phyloP scores from a whole-genome alignment of 2,888 invertebrate species.

The Euplexia lucipara region DNA sequence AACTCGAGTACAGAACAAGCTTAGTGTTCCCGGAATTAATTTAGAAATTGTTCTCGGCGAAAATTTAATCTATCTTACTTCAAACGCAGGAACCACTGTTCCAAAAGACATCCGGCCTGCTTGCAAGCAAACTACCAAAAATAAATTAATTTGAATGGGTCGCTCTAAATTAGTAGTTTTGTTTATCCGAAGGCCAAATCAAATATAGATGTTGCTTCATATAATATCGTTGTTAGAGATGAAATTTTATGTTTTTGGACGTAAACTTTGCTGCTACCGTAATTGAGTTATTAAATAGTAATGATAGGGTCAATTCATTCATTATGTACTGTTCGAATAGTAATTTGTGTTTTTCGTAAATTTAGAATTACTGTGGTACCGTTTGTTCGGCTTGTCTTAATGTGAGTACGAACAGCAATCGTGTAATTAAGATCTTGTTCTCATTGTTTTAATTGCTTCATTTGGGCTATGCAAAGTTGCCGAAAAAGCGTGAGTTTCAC shows the following conservation, averaged over 20 bases:
- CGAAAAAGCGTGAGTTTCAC: constrained; percentile 31
- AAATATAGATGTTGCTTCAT: constrained; percentile 55
- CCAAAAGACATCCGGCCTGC: constrained; percentile 62
- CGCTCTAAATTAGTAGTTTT: constrained; percentile 60
- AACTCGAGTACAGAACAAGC: constrained; percentile 47
- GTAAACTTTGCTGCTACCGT: constrained; percentile 49
- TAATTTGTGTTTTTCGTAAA: constrained; percentile 54
- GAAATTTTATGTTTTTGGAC: constrained; percentile 54
- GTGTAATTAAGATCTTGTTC: constrained; percentile 46
- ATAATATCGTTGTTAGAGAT: constrained; percentile 43
- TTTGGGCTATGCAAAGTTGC: constrained; percentile 31
- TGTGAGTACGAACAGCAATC: constrained; percentile 31
- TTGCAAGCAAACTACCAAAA: constrained; percentile 60
- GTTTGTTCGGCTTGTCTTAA: constrained; percentile 40
- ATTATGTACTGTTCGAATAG: constrained; percentile 51
- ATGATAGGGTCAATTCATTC: constrained; percentile 61
- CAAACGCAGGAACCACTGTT: constrained; percentile 60
- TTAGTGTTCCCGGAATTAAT: constrained; percentile 64
- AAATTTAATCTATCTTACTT: constrained; percentile 67
- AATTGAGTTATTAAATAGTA: constrained; percentile 60
- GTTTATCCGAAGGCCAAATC: constrained; percentile 52
- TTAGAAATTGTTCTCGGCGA: constrained; percentile 63
- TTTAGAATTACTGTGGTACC: constrained; percentile 40
- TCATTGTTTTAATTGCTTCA: constrained; percentile 40
- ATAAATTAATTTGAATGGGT: constrained; percentile 62